A percentile compares a stretch with the other conserved stretches of the same genome.
Evolutionary conservation across 2,797 vertebrate species (phyloP).

Genomic region (Tapera naevia): DNA sequence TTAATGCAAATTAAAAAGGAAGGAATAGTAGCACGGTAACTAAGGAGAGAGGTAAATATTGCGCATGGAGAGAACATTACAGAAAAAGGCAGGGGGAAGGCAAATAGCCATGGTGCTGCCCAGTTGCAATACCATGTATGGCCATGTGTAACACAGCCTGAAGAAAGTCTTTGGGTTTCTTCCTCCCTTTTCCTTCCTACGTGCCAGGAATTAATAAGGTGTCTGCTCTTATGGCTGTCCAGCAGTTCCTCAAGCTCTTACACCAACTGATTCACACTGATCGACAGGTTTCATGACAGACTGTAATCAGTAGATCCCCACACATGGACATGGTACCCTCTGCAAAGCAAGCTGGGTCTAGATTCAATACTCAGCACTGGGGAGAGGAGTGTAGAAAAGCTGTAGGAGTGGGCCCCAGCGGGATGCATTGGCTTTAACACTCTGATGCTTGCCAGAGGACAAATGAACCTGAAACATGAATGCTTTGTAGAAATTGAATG

Average conservation of each 20-base stretch:
- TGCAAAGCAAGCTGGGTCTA: background rate
- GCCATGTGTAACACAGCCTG: background rate
- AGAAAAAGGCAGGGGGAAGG: conserved; percentile 1
- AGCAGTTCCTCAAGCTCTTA: background rate
- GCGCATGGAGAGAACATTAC: background rate
- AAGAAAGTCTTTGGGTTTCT: conserved; percentile 5
- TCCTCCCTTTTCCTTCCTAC: background rate
- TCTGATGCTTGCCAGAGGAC: background rate
- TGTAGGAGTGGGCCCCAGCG: background rate
- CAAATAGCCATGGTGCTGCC: background rate
- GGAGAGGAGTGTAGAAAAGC: background rate
- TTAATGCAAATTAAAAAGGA: background rate
- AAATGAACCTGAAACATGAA: background rate
- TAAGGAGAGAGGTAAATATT: conserved; percentile 5
- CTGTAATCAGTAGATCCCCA: background rate
- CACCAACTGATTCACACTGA: background rate
- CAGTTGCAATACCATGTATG: background rate
- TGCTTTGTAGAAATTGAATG: background rate
- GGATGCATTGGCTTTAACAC: background rate
- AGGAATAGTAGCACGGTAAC: background rate
- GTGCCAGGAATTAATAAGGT: background rate
- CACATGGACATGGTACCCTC: background rate
- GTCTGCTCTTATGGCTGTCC: background rate
- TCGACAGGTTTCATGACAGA: background rate
- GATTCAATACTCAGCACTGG: background rate